phyloP scores from a whole-genome alignment of 2,797 vertebrate genomes.

The Cygnus olor region DNA sequence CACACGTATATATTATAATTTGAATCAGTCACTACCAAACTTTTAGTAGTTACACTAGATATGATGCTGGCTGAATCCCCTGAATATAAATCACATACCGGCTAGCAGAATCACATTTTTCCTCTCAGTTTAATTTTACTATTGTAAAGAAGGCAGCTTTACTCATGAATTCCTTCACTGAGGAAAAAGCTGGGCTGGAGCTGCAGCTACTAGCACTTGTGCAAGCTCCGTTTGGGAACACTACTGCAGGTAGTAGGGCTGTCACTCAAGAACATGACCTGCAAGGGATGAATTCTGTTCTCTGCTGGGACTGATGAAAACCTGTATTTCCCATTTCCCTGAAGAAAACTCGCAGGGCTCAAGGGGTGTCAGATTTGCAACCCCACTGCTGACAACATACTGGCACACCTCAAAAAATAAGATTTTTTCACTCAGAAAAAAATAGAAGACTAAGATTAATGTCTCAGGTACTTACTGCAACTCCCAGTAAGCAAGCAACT shows the following conservation, averaged over 20 bases:
- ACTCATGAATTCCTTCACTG: neutral
- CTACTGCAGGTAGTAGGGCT: neutral
- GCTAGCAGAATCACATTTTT: neutral
- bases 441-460: neutral
- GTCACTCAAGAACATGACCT: accelerated
- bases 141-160: neutral
- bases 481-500: neutral
- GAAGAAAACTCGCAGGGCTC: neutral
- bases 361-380: neutral
- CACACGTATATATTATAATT: neutral
- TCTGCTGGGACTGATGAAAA: neutral
- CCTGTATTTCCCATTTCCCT: neutral
- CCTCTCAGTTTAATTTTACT: neutral
- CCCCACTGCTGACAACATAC: neutral
- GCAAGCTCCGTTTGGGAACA: neutral
- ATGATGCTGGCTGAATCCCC: neutral
- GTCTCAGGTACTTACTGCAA: neutral
- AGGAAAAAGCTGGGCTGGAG: neutral
- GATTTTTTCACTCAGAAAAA: neutral
- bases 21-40: neutral
- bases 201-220: neutral
- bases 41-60: neutral
- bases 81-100: neutral
- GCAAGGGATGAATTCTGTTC: neutral
- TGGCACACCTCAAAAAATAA: neutral